Conservation (phyloP, 1,140 invertebrate species). For the Aradophagus sp. region DNA sequence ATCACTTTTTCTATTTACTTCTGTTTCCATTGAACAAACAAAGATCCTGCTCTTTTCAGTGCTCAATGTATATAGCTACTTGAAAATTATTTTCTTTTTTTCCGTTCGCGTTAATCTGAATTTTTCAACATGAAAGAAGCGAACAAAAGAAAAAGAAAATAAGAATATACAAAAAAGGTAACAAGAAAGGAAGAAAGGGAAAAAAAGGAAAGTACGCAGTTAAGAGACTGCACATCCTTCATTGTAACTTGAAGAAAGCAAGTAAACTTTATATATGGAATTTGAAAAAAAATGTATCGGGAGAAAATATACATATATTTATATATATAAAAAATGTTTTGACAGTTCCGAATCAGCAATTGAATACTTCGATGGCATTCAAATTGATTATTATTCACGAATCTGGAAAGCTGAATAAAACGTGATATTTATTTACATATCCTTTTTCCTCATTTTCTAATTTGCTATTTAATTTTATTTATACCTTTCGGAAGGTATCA, state of each 20-base stretch:
- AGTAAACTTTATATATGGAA: not conserved
- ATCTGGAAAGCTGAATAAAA: constrained; percentile 10
- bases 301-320: too few species aligned
- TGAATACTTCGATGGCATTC: constrained; percentile 2
- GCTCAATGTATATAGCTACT: constrained; percentile 48
- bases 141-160: not conserved
- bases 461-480: constrained; percentile 2
- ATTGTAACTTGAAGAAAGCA: constrained; percentile 1
- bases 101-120: constrained; percentile 37
- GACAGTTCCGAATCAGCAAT: constrained; percentile 4
- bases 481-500: constrained; percentile 2
- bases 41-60: constrained; percentile 41
- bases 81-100: constrained; percentile 30
- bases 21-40: constrained; percentile 47
- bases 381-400: constrained; percentile 16
- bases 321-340: constrained; percentile 8
- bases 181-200: constrained; percentile 4
- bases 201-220: constrained; percentile 6
- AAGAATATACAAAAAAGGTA: constrained; percentile 27
- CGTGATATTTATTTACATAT: too few species aligned
- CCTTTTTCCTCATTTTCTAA: constrained; percentile 4
- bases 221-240: constrained; percentile 3
- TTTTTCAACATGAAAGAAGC: constrained; percentile 29
- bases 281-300: not conserved
- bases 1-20: constrained; percentile 46